Evolutionary conservation across 2,113 vertebrate genomes (phyloP), one percentile per base, ranked within the genome.

Genomic region (Mastomys coucha): DNA sequence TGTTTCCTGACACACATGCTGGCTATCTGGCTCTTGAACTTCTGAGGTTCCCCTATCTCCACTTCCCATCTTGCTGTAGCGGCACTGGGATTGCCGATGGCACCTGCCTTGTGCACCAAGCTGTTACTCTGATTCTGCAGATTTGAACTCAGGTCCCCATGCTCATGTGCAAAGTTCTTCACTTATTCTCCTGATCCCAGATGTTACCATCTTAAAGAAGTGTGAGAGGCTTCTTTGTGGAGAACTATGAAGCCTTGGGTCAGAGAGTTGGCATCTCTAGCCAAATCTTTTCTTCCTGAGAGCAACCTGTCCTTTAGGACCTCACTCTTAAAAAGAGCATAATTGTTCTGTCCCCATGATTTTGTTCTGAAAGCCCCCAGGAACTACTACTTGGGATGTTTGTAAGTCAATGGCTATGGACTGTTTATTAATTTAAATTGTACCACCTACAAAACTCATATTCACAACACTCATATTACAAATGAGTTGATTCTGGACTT

Each of bases 171-270:
- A 8, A 45, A 85, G 63, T 22, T 31, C 17, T 86, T 67, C 2
- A 20, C 24, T 33, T 65, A 65, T 33, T 65, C 28, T 49, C 19
- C 33, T 1, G 33, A 87, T 11, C 65, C 45, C 12, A 51, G 28
- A 20, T 20, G 1, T 45, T 7, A 12, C 53, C 77, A 33, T 69
- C 16, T 56, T 56, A 10, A n/a, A 20, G 53, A 49, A 80, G 0
- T 12, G 4, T 9, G 72, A 60, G 22, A 72, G 33, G 19, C 13
- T 20, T 11, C 17, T 49, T 56, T 19, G 5, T 2, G 6, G 73
- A 16, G 11, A 45, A 67, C 42, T 7, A 2, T 14, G 5, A 0
- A 39, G 49, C 7, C 51, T 10, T 0, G 4, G 3, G 1, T 28
- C 42, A 14, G 82, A 67, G 1, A 45, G 28, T 39, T 10, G 33